These are phyloP conservation scores for Ctenosaura bakeri DNA, from an alignment of 2,797 vertebrate species.

Conservation along the genomic window DNA sequence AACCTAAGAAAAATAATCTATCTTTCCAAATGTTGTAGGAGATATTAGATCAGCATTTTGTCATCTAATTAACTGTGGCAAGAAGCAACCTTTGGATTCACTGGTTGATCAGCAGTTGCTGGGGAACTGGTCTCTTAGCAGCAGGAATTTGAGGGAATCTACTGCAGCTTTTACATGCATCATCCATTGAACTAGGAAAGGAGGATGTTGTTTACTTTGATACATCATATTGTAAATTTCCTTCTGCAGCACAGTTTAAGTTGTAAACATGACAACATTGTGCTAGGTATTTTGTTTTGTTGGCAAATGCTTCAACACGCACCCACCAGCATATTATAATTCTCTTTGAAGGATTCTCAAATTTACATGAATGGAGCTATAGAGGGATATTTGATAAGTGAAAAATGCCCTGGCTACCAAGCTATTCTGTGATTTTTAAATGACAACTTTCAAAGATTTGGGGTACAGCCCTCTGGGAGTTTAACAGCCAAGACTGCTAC, in stretches of 20 bases:
- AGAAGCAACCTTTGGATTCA: conserved; percentile 4
- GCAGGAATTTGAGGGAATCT: conserved; percentile 11
- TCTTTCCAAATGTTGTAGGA: neutral
- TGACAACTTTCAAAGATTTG: neutral
- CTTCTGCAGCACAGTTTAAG: neutral
- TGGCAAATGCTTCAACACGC: neutral
- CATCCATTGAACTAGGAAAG: neutral
- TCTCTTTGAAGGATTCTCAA: conserved; percentile 25
- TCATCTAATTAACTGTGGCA: neutral
- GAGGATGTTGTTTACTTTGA: neutral
- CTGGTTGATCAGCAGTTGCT: conserved; percentile 11
- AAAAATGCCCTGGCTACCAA: neutral
- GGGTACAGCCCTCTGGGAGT: neutral
- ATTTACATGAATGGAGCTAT: neutral
- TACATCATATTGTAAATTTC: conserved; percentile 2
- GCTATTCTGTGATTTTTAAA: neutral
- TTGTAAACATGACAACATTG: rapidly evolving
- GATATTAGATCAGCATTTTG: neutral
- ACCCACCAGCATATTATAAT: neutral
- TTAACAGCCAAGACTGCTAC: neutral
- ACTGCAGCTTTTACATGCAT: neutral
- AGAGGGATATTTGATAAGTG: neutral
- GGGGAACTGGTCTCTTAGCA: neutral
- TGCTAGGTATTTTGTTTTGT: neutral
- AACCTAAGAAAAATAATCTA: neutral